Conservation (phyloP, 2,797 vertebrate genomes). For the Tangara arthus region DNA sequence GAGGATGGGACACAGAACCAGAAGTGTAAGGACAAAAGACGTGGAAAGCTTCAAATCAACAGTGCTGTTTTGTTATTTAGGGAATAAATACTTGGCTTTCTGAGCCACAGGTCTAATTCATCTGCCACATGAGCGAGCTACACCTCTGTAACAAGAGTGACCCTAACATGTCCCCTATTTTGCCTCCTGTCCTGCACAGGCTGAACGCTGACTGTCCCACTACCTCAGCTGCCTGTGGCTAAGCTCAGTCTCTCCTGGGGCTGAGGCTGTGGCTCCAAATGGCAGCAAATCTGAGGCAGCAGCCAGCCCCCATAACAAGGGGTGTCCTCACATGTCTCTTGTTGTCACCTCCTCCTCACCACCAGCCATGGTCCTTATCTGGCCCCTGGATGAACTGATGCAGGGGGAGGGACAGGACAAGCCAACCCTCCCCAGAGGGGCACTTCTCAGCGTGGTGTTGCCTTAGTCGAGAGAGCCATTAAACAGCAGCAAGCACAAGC, state of each 20-base stretch:
- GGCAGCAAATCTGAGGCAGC: not conserved
- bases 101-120: not conserved
- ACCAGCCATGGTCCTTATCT: fast-evolving
- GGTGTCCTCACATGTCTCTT: not conserved
- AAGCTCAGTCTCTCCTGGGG: not conserved
- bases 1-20: not conserved
- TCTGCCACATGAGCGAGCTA: not conserved
- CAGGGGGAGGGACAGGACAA: not conserved
- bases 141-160: not conserved
- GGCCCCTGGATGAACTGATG: not conserved
- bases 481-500: not conserved
- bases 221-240: not conserved
- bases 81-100: not conserved
- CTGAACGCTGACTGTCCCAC: not conserved
- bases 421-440: not conserved
- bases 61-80: not conserved
- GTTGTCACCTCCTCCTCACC: not conserved
- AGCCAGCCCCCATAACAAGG: not conserved
- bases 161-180: fast-evolving
- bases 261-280: not conserved
- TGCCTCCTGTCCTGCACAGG: not conserved
- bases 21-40: not conserved
- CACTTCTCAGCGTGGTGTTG: not conserved
- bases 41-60: not conserved
- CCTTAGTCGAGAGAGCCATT: not conserved